A percentile compares a stretch with the other conserved stretches of the same genome.
These are phyloP conservation scores for Sphenodon punctatus DNA, from an alignment of 2,797 vertebrate genomes.

Conservation along the genomic window DNA sequence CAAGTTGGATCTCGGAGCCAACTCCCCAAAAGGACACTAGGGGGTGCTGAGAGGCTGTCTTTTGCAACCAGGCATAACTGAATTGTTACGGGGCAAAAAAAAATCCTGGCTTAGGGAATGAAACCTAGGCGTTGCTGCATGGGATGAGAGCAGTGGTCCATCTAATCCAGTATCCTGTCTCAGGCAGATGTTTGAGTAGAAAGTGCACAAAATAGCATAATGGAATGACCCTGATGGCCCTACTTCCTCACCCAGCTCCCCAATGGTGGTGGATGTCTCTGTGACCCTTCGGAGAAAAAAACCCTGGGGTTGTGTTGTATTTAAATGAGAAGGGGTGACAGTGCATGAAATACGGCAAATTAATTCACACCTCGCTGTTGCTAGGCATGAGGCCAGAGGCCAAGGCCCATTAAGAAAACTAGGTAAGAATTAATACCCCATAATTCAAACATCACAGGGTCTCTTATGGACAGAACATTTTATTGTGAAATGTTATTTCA, in stretches of 20 bases:
- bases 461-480: background rate
- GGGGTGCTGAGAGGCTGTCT: background rate
- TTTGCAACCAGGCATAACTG: too few species aligned
- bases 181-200: background rate
- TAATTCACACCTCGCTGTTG: constrained; percentile 48
- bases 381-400: constrained; percentile 18
- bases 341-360: background rate
- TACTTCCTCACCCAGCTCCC: constrained; percentile 1
- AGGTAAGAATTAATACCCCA: constrained; percentile 43
- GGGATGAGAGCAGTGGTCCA: too few species aligned
- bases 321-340: constrained; percentile 28
- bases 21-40: too few species aligned
- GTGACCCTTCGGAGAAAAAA: background rate
- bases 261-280: background rate
- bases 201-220: background rate
- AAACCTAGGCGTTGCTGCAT: too few species aligned
- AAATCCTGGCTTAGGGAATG: too few species aligned
- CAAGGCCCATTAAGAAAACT: constrained; percentile 35
- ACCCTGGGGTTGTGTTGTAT: background rate
- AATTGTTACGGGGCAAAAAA: too few species aligned
- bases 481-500: constrained; percentile 29
- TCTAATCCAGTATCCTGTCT: background rate
- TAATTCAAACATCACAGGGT: background rate
- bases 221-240: background rate
- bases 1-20: too few species aligned